Evolutionary conservation across 1,140 invertebrate species (phyloP).

Genomic region (Heliconius eleuchia): DNA sequence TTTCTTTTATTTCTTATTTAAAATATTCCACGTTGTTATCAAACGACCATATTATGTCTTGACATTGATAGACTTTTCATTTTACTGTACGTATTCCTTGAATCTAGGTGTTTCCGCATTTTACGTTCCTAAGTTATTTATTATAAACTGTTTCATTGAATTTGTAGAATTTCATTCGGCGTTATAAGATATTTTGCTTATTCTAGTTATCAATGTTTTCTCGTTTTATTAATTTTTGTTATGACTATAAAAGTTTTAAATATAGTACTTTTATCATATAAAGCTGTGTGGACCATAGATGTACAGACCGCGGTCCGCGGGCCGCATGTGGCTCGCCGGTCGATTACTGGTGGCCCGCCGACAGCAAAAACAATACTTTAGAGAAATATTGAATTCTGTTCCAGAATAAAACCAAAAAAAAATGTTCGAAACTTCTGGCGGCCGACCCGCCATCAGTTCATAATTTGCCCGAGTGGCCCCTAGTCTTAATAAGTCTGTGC

Average conservation of each 20-base stretch:
- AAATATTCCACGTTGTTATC: background rate
- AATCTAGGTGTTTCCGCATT: slow-evolving; percentile 15
- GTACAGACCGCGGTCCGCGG: no score
- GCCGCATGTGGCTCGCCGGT: no score
- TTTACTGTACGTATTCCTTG: background rate
- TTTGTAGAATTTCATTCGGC: background rate
- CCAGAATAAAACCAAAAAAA: no score
- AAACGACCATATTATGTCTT: background rate
- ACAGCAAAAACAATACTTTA: no score
- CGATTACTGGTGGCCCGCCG: no score
- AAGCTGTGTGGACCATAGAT: background rate
- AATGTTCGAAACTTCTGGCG: no score
- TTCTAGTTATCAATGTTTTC: background rate
- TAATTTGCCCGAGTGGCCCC: no score
- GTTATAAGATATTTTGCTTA: slow-evolving; percentile 2
- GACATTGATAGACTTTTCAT: slow-evolving; percentile 1
- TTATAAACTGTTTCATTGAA: background rate
- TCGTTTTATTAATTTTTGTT: slow-evolving; percentile 7
- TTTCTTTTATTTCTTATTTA: background rate
- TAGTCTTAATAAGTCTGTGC: no score
- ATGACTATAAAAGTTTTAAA: background rate
- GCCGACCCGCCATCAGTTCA: no score
- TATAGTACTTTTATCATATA: background rate
- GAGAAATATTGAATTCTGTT: no score
- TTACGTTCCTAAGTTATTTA: background rate